Evolutionary conservation across 2,797 vertebrate species (phyloP).

Genomic region (Macroramphosus scolopax): DNA sequence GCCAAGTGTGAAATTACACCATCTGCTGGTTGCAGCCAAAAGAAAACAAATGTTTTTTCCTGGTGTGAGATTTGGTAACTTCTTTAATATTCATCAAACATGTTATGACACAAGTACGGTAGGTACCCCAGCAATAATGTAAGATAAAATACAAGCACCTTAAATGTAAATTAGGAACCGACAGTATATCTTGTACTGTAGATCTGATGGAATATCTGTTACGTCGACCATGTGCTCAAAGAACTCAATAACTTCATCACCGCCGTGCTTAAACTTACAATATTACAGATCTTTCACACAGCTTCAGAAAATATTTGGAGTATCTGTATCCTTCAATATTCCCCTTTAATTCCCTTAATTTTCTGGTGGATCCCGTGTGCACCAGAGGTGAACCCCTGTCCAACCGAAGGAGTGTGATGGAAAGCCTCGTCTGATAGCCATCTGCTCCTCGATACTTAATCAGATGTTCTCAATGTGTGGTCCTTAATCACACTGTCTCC

Average conservation of each 20-base stretch:
- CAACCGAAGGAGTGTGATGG: conserved; percentile 61
- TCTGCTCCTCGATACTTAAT: conserved; percentile 70
- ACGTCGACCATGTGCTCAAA: conserved; percentile 23
- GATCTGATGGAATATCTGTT: conserved; percentile 19
- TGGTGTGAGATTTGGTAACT: not conserved
- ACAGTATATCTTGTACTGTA: conserved; percentile 25
- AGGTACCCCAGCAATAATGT: not conserved
- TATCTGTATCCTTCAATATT: too few relatives aligned
- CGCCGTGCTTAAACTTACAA: too few relatives aligned
- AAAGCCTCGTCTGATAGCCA: conserved; percentile 70
- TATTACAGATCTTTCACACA: conserved; percentile 1
- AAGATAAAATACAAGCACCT: too few relatives aligned
- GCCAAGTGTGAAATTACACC: conserved; percentile 2
- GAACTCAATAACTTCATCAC: too few relatives aligned
- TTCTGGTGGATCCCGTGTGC: conserved; percentile 27
- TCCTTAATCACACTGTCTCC: conserved; percentile 64
- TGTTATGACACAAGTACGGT: not conserved
- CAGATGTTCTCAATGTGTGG: conserved; percentile 54
- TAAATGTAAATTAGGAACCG: too few relatives aligned
- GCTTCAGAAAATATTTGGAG: not conserved
- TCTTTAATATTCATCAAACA: not conserved
- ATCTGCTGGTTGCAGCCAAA: conserved; percentile 5
- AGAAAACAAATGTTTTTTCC: not conserved
- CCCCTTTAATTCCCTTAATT: conserved; percentile 29
- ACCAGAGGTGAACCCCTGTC: conserved; percentile 56